phyloP scores from a whole-genome alignment of 2,113 vertebrate genomes.

The Nothoprocta pentlandii region DNA sequence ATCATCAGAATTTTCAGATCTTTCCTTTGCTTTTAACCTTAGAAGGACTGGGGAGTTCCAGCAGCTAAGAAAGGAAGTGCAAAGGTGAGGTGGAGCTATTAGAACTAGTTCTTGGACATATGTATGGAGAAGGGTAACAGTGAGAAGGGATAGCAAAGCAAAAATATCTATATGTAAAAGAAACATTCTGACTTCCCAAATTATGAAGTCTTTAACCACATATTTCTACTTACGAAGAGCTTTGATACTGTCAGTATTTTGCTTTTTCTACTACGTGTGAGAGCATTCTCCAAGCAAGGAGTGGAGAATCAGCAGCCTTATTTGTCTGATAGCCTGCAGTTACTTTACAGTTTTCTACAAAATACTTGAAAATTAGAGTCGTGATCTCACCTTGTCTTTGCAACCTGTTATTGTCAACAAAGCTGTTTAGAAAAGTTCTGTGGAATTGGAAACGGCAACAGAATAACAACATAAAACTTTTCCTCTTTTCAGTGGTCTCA shows the following conservation, averaged over 20 bases:
- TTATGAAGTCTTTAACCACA: not conserved
- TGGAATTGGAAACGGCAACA: not conserved
- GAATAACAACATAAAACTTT: not conserved
- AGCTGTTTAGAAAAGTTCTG: not conserved
- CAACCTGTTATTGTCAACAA: not conserved
- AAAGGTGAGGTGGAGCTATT: not conserved
- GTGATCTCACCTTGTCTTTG: not conserved
- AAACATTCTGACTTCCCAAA: not conserved
- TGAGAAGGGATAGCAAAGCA: not conserved
- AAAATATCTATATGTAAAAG: not conserved
- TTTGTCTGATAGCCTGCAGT: not conserved
- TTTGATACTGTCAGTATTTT: not conserved
- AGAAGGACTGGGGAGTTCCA: not conserved
- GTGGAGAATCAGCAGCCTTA: not conserved
- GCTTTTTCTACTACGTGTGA: not conserved
- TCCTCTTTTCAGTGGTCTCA: conserved; percentile 8
- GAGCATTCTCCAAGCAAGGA: not conserved
- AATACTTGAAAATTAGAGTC: not conserved
- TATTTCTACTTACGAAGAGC: not conserved
- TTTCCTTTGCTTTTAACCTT: not conserved
- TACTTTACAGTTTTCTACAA: not conserved
- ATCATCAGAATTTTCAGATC: not conserved
- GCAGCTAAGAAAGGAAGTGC: not conserved
- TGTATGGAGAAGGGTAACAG: not conserved
- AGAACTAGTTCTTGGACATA: not conserved